Evolutionary conservation across 2,888 invertebrate species (phyloP).

Genomic region (Phaedon cochleariae): DNA sequence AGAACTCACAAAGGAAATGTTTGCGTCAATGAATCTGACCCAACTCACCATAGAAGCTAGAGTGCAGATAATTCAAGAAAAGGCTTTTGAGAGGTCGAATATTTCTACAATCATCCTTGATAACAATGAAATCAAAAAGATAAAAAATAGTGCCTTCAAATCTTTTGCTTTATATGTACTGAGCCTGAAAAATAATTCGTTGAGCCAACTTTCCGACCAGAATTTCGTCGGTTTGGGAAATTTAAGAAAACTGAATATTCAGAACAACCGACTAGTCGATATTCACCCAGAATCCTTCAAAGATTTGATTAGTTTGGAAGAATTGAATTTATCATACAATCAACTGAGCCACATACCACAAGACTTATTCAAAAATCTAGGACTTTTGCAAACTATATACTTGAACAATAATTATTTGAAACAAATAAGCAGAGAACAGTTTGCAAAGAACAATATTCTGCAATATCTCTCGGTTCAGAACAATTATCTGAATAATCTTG

Average conservation of each 20-base stretch:
- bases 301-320: constrained; percentile 20
- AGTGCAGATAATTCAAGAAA: constrained; percentile 26
- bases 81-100: constrained; percentile 24
- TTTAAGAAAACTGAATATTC: constrained; percentile 27
- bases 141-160: constrained; percentile 28
- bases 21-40: constrained; percentile 20
- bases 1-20: constrained; percentile 25
- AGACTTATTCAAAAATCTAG: constrained; percentile 13
- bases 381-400: constrained; percentile 15
- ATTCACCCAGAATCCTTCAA: constrained; percentile 27
- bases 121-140: constrained; percentile 24
- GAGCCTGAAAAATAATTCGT: constrained; percentile 26
- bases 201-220: constrained; percentile 11
- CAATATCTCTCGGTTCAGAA: constrained; percentile 18
- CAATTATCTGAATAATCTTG: constrained; percentile 21
- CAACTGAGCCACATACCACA: constrained; percentile 7
- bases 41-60: constrained; percentile 20
- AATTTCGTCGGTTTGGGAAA: constrained; percentile 20
- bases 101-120: constrained; percentile 23
- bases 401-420: constrained; percentile 28
- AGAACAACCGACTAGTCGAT: constrained; percentile 24
- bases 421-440: constrained; percentile 5
- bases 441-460: constrained; percentile 18
- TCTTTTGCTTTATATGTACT: constrained; percentile 21
- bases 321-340: constrained; percentile 28